Percentiles rank a stretch among this genome's conserved stretches.
Evolutionary conservation across 2,888 invertebrate genomes (phyloP).

Genomic region (Orchesellides sinensis): DNA sequence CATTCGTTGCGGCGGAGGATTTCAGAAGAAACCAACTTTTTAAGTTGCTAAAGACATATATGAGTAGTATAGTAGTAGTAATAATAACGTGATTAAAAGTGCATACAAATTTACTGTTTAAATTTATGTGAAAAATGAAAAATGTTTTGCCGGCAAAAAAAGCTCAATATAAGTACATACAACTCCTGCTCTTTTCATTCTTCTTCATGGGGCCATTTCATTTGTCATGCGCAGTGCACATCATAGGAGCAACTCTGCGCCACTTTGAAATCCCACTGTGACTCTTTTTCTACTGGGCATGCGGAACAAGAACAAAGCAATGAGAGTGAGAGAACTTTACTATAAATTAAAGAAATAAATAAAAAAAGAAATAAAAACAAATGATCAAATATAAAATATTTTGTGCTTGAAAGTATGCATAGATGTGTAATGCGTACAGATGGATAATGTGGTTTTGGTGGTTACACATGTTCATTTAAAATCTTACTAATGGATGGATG

Average conservation of each 20-base stretch:
- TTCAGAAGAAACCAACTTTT: not conserved
- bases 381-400: conserved; percentile 2
- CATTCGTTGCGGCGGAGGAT: not conserved
- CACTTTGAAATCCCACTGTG: conserved; percentile 51
- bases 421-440: too few relatives aligned
- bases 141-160: conserved; percentile 4
- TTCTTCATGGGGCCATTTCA: conserved; percentile 34
- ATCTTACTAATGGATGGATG: not conserved
- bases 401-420: too few relatives aligned
- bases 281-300: conserved; percentile 49
- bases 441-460: not conserved
- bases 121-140: conserved; percentile 39
- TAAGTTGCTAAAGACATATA: not conserved
- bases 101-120: conserved; percentile 36
- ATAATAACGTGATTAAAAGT: conserved; percentile 42
- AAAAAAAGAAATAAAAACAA: not conserved
- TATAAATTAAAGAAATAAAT: conserved; percentile 30
- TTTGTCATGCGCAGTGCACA: conserved; percentile 52
- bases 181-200: not conserved
- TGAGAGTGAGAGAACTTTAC: conserved; percentile 2
- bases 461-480: not conserved
- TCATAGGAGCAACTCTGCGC: conserved; percentile 49
- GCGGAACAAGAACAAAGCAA: conserved; percentile 30
- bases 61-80: too few relatives aligned
- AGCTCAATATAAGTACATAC: not conserved